These are phyloP conservation scores for Thymallus thymallus DNA, from an alignment of 2,113 vertebrate species.

Conservation along the genomic window DNA sequence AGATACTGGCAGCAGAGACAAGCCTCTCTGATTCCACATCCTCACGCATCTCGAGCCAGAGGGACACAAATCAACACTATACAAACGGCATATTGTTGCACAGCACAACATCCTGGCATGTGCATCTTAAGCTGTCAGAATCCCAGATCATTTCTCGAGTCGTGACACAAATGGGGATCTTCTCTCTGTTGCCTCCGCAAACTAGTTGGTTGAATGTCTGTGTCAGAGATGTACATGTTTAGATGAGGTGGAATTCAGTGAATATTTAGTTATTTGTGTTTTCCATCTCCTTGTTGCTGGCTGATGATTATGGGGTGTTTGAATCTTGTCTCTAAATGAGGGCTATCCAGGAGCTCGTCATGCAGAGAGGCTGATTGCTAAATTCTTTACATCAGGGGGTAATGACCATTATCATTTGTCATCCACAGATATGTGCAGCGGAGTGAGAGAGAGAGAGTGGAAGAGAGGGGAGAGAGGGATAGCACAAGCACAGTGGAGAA, in stretches of 20 bases:
- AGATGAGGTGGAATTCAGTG: background rate
- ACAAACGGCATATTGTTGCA: background rate
- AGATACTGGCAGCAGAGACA: constrained; percentile 3
- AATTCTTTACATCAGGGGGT: constrained; percentile 64
- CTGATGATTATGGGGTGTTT: constrained; percentile 56
- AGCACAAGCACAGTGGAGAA: background rate
- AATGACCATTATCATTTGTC: constrained; percentile 66
- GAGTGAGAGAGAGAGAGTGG: constrained; percentile 39
- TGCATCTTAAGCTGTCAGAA: background rate
- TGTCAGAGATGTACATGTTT: background rate
- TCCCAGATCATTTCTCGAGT: background rate
- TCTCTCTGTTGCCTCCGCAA: background rate
- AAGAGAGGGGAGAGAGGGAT: background rate
- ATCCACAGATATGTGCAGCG: constrained; percentile 57
- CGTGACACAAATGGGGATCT: background rate
- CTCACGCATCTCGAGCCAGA: background rate
- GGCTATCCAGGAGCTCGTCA: constrained; percentile 54
- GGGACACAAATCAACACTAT: background rate
- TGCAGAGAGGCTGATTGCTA: constrained; percentile 60
- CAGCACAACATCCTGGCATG: background rate
- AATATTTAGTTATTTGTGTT: constrained; percentile 42
- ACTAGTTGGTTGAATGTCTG: background rate
- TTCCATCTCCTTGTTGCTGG: constrained; percentile 27
- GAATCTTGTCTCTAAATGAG: constrained; percentile 52
- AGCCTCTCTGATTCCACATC: background rate